A percentile compares a stretch with the other conserved stretches of the same genome.
These are phyloP conservation scores for Pionites leucogaster DNA, from an alignment of 2,113 vertebrate genomes.

Conservation along the genomic window DNA sequence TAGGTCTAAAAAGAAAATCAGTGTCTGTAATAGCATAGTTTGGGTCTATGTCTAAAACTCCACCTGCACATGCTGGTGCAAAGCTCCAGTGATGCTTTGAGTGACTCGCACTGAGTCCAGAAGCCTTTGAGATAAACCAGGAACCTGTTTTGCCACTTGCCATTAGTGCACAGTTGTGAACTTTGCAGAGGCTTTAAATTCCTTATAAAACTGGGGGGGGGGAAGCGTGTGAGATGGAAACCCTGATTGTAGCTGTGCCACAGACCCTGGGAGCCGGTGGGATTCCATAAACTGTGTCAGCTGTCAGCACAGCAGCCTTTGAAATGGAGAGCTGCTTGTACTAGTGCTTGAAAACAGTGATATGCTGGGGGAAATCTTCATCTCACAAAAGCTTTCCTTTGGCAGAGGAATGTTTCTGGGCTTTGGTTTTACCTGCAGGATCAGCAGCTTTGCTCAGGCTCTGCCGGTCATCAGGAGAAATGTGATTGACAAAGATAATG, in stretches of 20 bases:
- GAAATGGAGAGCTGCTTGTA: not conserved
- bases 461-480: not conserved
- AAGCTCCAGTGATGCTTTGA: not conserved
- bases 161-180: not conserved
- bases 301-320: not conserved
- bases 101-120: fast-evolving
- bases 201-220: not conserved
- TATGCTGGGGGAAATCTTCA: fast-evolving
- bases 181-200: not conserved
- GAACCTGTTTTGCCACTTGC: not conserved
- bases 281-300: not conserved
- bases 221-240: not conserved
- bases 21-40: not conserved
- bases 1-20: not conserved
- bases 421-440: not conserved
- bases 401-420: not conserved
- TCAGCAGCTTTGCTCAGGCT: not conserved
- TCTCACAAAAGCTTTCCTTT: not conserved
- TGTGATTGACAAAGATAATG: not conserved
- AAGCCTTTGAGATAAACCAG: not conserved
- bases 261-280: not conserved
- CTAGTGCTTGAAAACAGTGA: not conserved
- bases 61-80: not conserved
- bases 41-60: not conserved
- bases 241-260: not conserved